phyloP scores from a whole-genome alignment of 2,888 invertebrate species.

The Oscheius sp. region DNA sequence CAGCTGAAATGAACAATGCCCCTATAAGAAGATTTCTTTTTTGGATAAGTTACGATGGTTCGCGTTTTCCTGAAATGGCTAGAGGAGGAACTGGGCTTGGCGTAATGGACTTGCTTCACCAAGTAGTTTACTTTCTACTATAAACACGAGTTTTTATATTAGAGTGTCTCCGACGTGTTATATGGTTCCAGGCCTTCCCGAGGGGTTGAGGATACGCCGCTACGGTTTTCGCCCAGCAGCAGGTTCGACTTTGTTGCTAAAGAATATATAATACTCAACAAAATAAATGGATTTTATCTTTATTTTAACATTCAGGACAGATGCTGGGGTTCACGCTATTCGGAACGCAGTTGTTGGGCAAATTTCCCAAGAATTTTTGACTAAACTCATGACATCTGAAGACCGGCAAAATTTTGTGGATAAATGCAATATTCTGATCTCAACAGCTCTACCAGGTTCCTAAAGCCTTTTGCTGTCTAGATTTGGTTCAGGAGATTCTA shows the following conservation, averaged over 20 bases:
- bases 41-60: slow-evolving; percentile 67
- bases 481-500: not conserved
- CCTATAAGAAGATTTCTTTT: slow-evolving; percentile 56
- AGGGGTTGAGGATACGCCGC: slow-evolving; percentile 8
- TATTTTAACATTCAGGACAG: slow-evolving; percentile 43
- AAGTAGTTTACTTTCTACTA: slow-evolving; percentile 37
- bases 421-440: not conserved
- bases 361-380: slow-evolving; percentile 31
- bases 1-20: not conserved
- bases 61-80: slow-evolving; percentile 66
- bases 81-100: slow-evolving; percentile 63
- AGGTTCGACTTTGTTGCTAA: slow-evolving; percentile 24
- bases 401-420: not conserved
- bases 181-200: slow-evolving; percentile 20
- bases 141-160: not conserved
- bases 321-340: slow-evolving; percentile 62
- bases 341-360: slow-evolving; percentile 54
- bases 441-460: not conserved
- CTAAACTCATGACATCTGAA: not conserved
- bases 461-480: not conserved
- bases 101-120: slow-evolving; percentile 60
- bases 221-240: slow-evolving; percentile 44
- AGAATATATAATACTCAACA: too few species aligned
- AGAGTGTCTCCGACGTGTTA: slow-evolving; percentile 25
- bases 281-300: not conserved